Conservation (phyloP, 23 tunicate genomes). For the Oikopleura albicans region DNA sequence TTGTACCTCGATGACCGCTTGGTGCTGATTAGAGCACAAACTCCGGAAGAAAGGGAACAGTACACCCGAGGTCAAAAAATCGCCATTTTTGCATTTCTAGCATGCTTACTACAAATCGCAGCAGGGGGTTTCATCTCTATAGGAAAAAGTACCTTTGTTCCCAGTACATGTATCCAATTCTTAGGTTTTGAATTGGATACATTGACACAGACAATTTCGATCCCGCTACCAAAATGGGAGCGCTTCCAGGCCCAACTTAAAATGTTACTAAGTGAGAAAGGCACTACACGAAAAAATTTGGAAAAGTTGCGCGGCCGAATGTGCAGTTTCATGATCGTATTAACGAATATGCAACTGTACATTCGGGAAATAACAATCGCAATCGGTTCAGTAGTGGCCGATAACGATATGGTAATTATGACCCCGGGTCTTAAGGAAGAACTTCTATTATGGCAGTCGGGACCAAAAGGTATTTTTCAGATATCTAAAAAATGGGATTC, state of each 20-base stretch:
- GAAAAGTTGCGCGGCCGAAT: neutral
- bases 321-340: neutral
- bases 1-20: neutral
- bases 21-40: too few species aligned
- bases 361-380: neutral
- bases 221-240: neutral
- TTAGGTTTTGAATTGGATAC: neutral
- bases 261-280: neutral
- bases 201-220: neutral
- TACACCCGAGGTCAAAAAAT: neutral
- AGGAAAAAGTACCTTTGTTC: neutral
- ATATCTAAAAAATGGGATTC: too few species aligned
- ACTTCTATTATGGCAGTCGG: neutral
- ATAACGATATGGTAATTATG: too few species aligned
- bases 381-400: too few species aligned
- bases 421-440: too few species aligned
- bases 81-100: neutral
- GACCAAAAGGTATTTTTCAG: too few species aligned
- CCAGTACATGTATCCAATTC: neutral
- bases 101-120: neutral
- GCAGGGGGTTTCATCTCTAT: neutral
- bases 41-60: too few species aligned
- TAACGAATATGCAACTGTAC: neutral
- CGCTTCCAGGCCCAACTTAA: neutral
- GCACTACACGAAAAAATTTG: neutral